Evolutionary conservation across 92 coral and sea anemone genomes (phyloP).

Genomic region (Anthopleura xanthogrammica): DNA sequence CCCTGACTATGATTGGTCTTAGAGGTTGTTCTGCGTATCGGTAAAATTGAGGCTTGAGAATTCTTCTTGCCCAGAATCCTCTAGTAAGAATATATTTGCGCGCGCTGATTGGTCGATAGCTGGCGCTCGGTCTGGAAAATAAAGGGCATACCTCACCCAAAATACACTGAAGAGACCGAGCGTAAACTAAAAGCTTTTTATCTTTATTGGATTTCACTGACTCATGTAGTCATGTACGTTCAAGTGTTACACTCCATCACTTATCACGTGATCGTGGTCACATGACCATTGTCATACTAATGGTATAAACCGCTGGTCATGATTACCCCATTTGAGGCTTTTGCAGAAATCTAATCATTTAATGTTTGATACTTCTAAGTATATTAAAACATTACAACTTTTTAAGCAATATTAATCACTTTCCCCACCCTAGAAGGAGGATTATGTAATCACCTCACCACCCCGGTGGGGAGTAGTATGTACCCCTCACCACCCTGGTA

Average conservation of each 20-base stretch:
- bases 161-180: background rate
- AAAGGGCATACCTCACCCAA: background rate
- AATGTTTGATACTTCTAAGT: background rate
- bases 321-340: slow-evolving; percentile 14
- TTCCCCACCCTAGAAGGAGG: no score
- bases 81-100: no score
- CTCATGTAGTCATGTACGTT: slow-evolving; percentile 27
- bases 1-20: no score
- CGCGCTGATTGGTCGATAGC: no score
- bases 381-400: no score
- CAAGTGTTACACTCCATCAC: slow-evolving; percentile 32
- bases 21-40: no score
- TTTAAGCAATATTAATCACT: no score
- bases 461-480: background rate
- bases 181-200: background rate
- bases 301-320: slow-evolving; percentile 21
- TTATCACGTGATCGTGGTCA: slow-evolving; percentile 19
- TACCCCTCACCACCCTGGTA: background rate
- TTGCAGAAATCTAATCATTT: background rate
- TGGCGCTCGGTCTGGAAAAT: no score
- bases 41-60: no score
- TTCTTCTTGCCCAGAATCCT: no score
- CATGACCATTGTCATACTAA: slow-evolving; percentile 1
- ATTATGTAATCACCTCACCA: background rate
- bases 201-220: slow-evolving; percentile 20